Percentiles rank a stretch among this genome's conserved stretches.
These are phyloP conservation scores for Hippocampus mohnikei DNA, from an alignment of 2,113 vertebrate genomes.

Conservation along the genomic window DNA sequence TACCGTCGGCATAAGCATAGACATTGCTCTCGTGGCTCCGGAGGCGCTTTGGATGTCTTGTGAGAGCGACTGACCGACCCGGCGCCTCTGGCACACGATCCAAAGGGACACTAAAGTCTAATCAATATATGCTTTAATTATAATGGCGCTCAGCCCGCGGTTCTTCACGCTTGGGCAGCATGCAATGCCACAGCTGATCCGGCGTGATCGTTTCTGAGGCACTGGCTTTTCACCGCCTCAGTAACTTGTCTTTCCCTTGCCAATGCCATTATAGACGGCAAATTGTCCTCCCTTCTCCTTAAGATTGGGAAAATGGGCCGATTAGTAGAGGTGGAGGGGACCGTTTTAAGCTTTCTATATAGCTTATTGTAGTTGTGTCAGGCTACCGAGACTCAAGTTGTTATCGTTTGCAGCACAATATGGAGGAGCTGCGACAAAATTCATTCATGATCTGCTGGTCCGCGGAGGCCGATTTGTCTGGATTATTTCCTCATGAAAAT, in stretches of 20 bases:
- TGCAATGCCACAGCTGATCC: constrained; percentile 67
- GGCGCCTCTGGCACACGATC: constrained; percentile 45
- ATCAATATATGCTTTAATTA: constrained; percentile 76
- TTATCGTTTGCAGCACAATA: background rate
- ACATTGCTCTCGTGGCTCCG: constrained; percentile 40
- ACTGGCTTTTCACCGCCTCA: constrained; percentile 60
- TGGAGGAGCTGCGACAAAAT: background rate
- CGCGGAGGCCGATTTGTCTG: background rate
- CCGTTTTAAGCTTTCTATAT: background rate
- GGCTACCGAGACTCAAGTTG: background rate
- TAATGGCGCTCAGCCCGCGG: constrained; percentile 30
- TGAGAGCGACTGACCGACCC: constrained; percentile 44
- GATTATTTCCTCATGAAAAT: background rate
- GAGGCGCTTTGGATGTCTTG: constrained; percentile 54
- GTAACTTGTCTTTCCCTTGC: constrained; percentile 54
- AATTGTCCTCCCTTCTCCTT: constrained; percentile 51
- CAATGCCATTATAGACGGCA: constrained; percentile 58
- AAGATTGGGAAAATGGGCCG: constrained; percentile 45
- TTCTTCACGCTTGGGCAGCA: constrained; percentile 66
- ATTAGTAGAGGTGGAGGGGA: constrained; percentile 29
- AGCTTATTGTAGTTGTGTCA: constrained; percentile 9
- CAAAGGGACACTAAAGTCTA: constrained; percentile 50
- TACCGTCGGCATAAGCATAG: constrained; percentile 68
- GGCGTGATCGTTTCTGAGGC: constrained; percentile 64
- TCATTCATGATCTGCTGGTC: background rate